These are phyloP conservation scores for Myiothlypis coronata DNA, from an alignment of 2,797 vertebrate species.

Conservation along the genomic window DNA sequence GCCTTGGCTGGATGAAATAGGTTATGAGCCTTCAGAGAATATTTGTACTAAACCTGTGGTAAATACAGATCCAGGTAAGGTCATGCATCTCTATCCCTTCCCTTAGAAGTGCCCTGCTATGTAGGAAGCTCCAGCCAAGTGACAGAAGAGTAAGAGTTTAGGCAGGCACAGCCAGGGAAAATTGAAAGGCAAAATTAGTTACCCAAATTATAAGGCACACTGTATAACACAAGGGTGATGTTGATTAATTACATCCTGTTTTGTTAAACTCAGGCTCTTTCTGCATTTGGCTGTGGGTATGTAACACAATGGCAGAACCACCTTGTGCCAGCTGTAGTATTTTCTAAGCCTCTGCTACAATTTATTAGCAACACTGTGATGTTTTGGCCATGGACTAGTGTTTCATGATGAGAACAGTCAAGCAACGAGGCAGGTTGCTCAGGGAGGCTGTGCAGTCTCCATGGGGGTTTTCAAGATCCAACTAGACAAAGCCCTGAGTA, in stretches of 20 bases:
- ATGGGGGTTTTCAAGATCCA: not conserved
- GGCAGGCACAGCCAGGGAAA: not conserved
- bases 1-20: constrained; percentile 85
- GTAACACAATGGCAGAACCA: not conserved
- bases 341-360: not conserved
- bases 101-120: not conserved
- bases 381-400: not conserved
- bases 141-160: not conserved
- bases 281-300: not conserved
- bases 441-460: not conserved
- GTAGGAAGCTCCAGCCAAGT: not conserved
- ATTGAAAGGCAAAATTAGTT: not conserved
- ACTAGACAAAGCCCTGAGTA: not conserved
- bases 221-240: not conserved
- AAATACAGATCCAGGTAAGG: constrained; percentile 91
- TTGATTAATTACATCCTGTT: not conserved
- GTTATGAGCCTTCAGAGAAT: constrained; percentile 76
- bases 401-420: not conserved
- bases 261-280: not conserved
- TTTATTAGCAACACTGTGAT: not conserved
- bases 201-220: not conserved
- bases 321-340: not conserved
- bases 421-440: not conserved
- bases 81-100: not conserved
- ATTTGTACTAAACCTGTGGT: constrained; percentile 76